Evolutionary conservation across 2,113 vertebrate species (phyloP).

Genomic region (Nycticryphes semicollaris): DNA sequence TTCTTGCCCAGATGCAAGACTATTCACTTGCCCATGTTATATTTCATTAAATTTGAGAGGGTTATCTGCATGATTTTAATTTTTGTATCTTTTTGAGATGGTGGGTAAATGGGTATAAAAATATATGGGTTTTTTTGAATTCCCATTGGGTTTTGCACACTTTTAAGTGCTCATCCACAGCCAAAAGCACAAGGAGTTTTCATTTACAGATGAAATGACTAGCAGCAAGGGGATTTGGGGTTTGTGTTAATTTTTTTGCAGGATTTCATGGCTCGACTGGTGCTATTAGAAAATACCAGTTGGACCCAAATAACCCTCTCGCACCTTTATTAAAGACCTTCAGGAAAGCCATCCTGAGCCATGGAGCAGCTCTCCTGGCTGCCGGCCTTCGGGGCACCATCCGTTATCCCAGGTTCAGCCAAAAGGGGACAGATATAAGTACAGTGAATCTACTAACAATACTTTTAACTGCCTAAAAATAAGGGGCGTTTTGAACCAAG

Average conservation of each 20-base stretch:
- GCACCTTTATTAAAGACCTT: background rate
- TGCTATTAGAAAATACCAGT: background rate
- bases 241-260: background rate
- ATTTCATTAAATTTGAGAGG: no score
- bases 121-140: background rate
- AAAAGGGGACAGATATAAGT: background rate
- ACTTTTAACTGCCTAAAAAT: background rate
- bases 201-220: background rate
- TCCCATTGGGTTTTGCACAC: background rate
- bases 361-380: rapidly evolving
- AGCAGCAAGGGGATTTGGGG: background rate
- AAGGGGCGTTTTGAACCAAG: background rate
- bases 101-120: background rate
- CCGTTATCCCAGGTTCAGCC: background rate
- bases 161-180: background rate
- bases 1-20: no score
- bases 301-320: background rate
- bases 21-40: no score
- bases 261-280: background rate
- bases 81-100: background rate
- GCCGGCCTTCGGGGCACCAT: rapidly evolving
- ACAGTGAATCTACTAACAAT: rapidly evolving
- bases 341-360: background rate
- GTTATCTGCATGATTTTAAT: rapidly evolving
- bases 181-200: background rate